These are phyloP conservation scores for Drosophila kuntzei DNA, from an alignment of 2,888 invertebrate species.

Conservation along the genomic window DNA sequence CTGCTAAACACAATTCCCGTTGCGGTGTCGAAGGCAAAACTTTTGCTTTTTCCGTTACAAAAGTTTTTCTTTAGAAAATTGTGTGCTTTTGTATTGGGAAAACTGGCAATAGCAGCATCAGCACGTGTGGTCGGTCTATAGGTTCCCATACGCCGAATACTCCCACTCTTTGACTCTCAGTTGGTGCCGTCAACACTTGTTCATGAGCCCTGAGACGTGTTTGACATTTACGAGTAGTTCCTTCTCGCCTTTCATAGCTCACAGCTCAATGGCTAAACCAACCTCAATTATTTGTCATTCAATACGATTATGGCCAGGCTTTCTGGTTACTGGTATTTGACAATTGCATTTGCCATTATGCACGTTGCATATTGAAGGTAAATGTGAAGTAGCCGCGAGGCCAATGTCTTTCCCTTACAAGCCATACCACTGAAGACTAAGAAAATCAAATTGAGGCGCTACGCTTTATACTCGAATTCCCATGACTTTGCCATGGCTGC, in stretches of 20 bases:
- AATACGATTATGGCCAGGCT: constrained; percentile 70
- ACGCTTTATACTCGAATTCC: constrained; percentile 23
- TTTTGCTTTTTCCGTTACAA: constrained; percentile 80
- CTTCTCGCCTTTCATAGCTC: constrained; percentile 17
- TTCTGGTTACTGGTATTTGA: constrained; percentile 42
- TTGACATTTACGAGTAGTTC: constrained; percentile 74
- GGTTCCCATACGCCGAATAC: constrained; percentile 9
- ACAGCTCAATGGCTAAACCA: constrained; percentile 71
- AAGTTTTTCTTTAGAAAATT: constrained; percentile 81
- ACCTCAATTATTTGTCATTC: constrained; percentile 80
- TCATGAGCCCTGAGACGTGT: constrained; percentile 77
- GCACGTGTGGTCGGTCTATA: constrained; percentile 60
- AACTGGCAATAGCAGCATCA: constrained; percentile 54
- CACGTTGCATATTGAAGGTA: constrained; percentile 45
- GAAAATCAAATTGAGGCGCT: constrained; percentile 66
- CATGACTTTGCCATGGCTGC: constrained; percentile 41
- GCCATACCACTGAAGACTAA: constrained; percentile 57
- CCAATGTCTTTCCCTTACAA: constrained; percentile 18
- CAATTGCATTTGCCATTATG: constrained; percentile 55
- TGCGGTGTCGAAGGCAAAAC: constrained; percentile 78
- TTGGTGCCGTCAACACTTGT: constrained; percentile 66
- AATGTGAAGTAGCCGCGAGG: constrained; percentile 20
- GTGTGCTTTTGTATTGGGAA: constrained; percentile 74
- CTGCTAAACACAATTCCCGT: constrained; percentile 77
- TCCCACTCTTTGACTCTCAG: constrained; percentile 35